Conservation (phyloP, 2,797 vertebrate genomes). For the Smutsia temminckii region DNA sequence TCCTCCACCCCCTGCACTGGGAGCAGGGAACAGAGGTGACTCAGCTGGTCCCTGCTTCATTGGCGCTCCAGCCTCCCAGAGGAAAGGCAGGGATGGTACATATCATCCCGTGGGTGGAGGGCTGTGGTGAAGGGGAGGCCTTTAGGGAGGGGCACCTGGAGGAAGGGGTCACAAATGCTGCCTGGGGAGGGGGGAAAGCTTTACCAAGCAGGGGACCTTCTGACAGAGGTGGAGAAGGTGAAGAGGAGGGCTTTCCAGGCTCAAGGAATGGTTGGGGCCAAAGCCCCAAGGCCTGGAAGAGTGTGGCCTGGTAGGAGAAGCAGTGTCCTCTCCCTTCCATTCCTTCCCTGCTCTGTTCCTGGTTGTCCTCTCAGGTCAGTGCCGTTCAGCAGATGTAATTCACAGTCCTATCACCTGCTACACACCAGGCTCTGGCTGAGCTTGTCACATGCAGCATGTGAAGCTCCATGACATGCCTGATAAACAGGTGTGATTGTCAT, state of each 20-base stretch:
- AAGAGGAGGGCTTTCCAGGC: not conserved
- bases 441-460: too few relatives aligned
- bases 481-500: not conserved
- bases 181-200: not conserved
- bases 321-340: accelerated
- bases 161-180: not conserved
- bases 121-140: not conserved
- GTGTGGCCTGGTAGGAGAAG: not conserved
- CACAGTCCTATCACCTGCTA: not conserved
- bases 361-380: not conserved
- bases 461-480: not conserved
- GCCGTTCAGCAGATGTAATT: not conserved
- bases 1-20: too few relatives aligned
- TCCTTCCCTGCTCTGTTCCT: not conserved
- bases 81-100: too few relatives aligned
- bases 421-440: not conserved
- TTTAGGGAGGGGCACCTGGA: not conserved
- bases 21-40: not conserved
- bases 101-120: not conserved
- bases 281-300: not conserved
- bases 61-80: not conserved
- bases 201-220: not conserved
- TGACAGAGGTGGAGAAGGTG: not conserved
- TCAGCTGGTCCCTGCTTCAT: not conserved
- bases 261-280: not conserved